These are phyloP conservation scores for Drepanosiphum platanoidis DNA, from an alignment of 2,888 invertebrate species.

Conservation along the genomic window DNA sequence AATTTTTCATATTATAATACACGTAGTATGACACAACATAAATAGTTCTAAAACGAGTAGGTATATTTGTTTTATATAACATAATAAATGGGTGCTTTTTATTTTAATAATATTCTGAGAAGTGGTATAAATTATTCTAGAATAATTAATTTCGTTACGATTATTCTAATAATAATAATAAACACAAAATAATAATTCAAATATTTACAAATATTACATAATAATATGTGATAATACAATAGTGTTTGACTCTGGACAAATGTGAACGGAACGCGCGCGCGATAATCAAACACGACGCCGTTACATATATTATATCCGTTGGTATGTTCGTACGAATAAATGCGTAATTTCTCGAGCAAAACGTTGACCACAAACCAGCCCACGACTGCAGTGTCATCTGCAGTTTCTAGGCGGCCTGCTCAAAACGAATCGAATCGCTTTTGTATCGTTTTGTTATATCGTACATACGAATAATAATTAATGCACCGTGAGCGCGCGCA, in stretches of 20 bases:
- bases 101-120: not conserved
- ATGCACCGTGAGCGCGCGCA: not conserved
- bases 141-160: not conserved
- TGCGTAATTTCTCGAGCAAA: not conserved
- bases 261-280: not conserved
- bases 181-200: no score
- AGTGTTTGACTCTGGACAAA: no score
- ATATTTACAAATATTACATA: no score
- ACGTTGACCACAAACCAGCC: not conserved
- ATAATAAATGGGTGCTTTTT: no score
- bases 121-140: not conserved
- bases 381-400: not conserved
- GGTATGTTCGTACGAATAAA: not conserved
- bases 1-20: not conserved
- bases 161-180: no score
- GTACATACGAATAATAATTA: no score
- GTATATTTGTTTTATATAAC: not conserved
- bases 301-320: not conserved
- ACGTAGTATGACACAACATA: not conserved
- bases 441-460: not conserved
- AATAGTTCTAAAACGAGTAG: not conserved
- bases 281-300: not conserved
- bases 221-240: not conserved
- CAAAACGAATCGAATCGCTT: not conserved
- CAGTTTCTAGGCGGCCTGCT: not conserved